These are phyloP conservation scores for Forbesichthys papilliferus DNA, from an alignment of 2,113 vertebrate species.

Conservation along the genomic window DNA sequence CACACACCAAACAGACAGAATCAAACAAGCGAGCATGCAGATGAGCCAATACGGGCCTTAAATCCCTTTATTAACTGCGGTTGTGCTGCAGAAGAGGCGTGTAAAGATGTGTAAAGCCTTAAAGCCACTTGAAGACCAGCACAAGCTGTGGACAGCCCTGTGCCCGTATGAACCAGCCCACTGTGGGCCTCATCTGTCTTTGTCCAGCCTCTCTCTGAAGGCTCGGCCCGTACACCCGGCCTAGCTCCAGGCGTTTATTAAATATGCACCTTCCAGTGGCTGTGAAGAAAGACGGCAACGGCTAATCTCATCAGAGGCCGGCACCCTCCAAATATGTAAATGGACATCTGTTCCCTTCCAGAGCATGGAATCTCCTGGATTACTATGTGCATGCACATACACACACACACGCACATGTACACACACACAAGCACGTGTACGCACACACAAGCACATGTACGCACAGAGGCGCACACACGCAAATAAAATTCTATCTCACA, in stretches of 20 bases:
- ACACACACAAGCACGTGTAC: background rate
- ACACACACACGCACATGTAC: constrained; percentile 43
- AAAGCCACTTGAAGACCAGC: constrained; percentile 75
- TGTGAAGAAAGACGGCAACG: constrained; percentile 81
- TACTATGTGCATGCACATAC: constrained; percentile 79
- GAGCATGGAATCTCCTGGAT: constrained; percentile 92
- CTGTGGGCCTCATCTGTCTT: constrained; percentile 82
- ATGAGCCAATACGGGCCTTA: constrained; percentile 67
- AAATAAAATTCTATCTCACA: background rate
- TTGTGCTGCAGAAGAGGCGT: constrained; percentile 65
- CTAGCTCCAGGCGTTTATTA: constrained; percentile 98
- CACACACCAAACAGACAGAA: constrained; percentile 20
- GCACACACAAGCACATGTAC: constrained; percentile 4
- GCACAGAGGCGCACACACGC: background rate
- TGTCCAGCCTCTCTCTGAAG: constrained; percentile 86
- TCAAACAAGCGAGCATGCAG: constrained; percentile 60
- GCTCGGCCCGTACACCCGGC: constrained; percentile 74
- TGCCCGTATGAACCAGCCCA: constrained; percentile 84
- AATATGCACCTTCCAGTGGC: constrained; percentile 96
- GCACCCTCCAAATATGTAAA: constrained; percentile 99
- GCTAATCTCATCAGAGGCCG: constrained; percentile 98
- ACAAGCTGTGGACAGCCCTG: constrained; percentile 83
- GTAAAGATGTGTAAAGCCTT: constrained; percentile 75
- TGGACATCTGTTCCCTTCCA: constrained; percentile 98
- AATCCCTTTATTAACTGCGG: constrained; percentile 75